phyloP scores from a whole-genome alignment of 1,140 invertebrate species.

The Andricus grossulariae region DNA sequence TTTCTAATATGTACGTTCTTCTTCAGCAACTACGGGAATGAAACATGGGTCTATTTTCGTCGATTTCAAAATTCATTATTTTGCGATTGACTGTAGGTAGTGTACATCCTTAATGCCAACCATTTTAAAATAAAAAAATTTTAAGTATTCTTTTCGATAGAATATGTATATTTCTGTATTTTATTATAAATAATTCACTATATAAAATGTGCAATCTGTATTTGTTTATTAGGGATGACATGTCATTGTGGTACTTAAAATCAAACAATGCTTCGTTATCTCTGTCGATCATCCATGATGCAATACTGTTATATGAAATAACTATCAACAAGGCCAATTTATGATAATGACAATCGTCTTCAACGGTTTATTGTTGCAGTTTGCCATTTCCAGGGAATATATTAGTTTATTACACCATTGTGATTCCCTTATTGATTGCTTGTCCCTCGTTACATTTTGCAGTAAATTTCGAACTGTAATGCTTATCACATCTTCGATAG shows the following conservation, averaged over 20 bases:
- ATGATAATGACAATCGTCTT: constrained; percentile 6
- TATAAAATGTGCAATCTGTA: too few species aligned
- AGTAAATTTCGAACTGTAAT: background rate
- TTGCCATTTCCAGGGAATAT: constrained; percentile 6
- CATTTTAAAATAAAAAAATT: too few species aligned
- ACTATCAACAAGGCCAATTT: constrained; percentile 4
- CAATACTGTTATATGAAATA: constrained; percentile 14
- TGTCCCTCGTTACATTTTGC: background rate
- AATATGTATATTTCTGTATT: too few species aligned
- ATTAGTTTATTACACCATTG: background rate
- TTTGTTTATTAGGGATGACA: background rate
- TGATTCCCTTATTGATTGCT: constrained; percentile 20
- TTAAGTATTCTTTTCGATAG: too few species aligned
- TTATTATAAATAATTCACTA: too few species aligned
- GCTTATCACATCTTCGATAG: background rate
- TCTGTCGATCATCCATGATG: constrained; percentile 9
- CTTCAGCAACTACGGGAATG: too few species aligned
- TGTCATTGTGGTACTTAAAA: constrained; percentile 3
- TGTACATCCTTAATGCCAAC: too few species aligned
- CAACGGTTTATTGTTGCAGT: constrained; percentile 8
- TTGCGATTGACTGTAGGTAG: too few species aligned
- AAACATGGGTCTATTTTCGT: too few species aligned
- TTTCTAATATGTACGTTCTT: too few species aligned
- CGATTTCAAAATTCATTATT: too few species aligned
- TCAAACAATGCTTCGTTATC: constrained; percentile 19